These are phyloP conservation scores for Carterocephalus palaemon DNA, from an alignment of 2,888 invertebrate genomes.

Conservation along the genomic window DNA sequence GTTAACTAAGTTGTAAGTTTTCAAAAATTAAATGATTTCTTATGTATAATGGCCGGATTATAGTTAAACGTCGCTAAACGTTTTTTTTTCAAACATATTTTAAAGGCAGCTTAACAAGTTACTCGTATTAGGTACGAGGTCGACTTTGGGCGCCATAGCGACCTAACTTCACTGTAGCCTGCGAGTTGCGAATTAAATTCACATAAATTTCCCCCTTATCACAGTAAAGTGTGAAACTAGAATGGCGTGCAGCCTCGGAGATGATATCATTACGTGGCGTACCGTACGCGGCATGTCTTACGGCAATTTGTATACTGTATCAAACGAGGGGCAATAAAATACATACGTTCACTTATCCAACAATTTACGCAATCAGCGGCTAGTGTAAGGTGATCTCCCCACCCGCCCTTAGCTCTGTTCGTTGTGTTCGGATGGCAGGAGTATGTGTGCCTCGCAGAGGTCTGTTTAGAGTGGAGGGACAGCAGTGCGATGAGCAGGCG, in stretches of 20 bases:
- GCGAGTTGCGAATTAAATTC: conserved; percentile 5
- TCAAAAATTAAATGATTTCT: too few species aligned
- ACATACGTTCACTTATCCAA: conserved; percentile 33
- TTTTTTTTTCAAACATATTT: too few species aligned
- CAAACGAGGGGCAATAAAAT: conserved; percentile 33
- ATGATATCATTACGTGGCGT: conserved; percentile 22
- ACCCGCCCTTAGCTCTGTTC: background rate
- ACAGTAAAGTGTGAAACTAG: conserved; percentile 20
- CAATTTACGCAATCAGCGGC: conserved; percentile 32
- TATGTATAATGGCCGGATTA: too few species aligned
- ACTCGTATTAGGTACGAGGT: conserved; percentile 5
- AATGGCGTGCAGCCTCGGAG: conserved; percentile 21
- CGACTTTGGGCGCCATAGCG: background rate
- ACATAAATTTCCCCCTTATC: conserved; percentile 18
- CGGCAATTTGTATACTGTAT: conserved; percentile 33
- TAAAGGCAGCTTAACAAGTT: too few species aligned
- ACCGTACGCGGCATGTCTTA: conserved; percentile 28
- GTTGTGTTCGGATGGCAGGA: conserved; percentile 1
- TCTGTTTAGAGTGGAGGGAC: conserved; percentile 5
- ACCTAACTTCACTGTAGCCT: background rate
- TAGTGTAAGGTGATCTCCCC: conserved; percentile 22
- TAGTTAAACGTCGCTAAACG: too few species aligned
- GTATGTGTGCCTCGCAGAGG: background rate
- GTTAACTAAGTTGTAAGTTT: too few species aligned
- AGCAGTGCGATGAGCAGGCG: conserved; percentile 20